phyloP scores from a whole-genome alignment of 2,113 vertebrate genomes.

The Entosphenus tridentatus region DNA sequence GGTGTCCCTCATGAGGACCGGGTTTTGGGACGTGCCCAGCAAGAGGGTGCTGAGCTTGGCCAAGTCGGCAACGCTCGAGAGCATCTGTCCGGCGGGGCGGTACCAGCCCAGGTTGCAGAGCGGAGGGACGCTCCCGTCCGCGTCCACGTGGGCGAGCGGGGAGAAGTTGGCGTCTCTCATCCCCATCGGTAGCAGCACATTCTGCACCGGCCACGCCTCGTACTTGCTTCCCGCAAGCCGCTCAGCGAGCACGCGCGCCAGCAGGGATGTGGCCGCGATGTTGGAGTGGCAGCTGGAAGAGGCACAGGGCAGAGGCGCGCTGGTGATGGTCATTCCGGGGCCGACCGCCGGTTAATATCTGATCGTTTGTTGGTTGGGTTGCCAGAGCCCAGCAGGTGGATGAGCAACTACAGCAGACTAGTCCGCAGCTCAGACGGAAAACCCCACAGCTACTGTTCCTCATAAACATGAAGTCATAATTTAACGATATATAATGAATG shows the following conservation, averaged over 20 bases:
- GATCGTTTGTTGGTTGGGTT: too few species aligned
- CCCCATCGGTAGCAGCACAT: constrained; percentile 34
- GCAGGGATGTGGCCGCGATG: constrained; percentile 57
- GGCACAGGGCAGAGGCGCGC: too few species aligned
- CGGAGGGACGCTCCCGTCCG: constrained; percentile 15
- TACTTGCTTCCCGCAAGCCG: constrained; percentile 31
- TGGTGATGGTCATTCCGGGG: too few species aligned
- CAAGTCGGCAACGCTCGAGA: constrained; percentile 51
- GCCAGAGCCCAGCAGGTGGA: too few species aligned
- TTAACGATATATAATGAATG: too few species aligned
- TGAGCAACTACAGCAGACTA: too few species aligned
- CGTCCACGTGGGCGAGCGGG: too few species aligned
- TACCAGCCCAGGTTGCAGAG: constrained; percentile 75
- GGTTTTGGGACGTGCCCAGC: constrained; percentile 18
- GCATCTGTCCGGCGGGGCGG: constrained; percentile 70
- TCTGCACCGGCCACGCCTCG: constrained; percentile 45
- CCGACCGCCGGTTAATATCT: too few species aligned
- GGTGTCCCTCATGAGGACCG: constrained; percentile 29
- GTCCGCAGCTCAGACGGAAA: too few species aligned
- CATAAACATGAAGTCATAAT: too few species aligned
- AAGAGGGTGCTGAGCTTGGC: constrained; percentile 50
- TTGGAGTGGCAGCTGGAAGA: constrained; percentile 61
- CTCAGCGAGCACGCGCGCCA: constrained; percentile 44
- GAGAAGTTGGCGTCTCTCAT: too few species aligned
- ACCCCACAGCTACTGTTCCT: too few species aligned